Percentiles rank a stretch among this genome's conserved stretches.
phyloP scores from a whole-genome alignment of 2,797 vertebrate species.

The Centropyge bicolor region DNA sequence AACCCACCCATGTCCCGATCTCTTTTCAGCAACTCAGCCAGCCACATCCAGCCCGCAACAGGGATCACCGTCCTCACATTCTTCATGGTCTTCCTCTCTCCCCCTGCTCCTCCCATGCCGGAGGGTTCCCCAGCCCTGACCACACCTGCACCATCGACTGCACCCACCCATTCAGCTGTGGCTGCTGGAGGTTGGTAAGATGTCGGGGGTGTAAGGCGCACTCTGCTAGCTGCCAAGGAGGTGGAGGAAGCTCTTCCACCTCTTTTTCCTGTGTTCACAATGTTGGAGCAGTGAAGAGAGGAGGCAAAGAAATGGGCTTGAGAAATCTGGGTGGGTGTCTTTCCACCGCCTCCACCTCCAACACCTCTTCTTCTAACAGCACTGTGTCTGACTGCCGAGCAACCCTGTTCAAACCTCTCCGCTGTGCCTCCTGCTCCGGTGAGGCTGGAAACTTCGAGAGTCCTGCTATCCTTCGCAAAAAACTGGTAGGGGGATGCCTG shows the following conservation, averaged over 20 bases:
- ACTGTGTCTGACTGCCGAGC: conserved; percentile 85
- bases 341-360: conserved; percentile 86
- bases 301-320: conserved; percentile 83
- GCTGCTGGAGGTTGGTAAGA: conserved; percentile 88
- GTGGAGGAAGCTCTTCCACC: conserved; percentile 80
- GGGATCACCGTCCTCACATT: conserved; percentile 76
- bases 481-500: conserved; percentile 86
- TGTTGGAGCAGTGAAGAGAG: conserved; percentile 66
- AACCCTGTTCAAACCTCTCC: conserved; percentile 82
- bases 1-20: conserved; percentile 72
- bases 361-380: conserved; percentile 87
- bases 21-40: conserved; percentile 76
- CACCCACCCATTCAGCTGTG: conserved; percentile 86
- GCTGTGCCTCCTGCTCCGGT: conserved; percentile 84
- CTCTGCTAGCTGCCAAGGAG: conserved; percentile 74
- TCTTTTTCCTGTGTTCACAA: conserved; percentile 82
- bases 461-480: conserved; percentile 85
- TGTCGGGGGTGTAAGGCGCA: conserved; percentile 80
- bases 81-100: conserved; percentile 84
- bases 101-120: conserved; percentile 81
- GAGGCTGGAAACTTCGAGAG: conserved; percentile 83
- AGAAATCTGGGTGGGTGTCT: conserved; percentile 86
- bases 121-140: conserved; percentile 87
- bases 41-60: conserved; percentile 66
- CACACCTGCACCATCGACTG: conserved; percentile 89